Conservation (phyloP, 2,888 invertebrate genomes). For the Troides helena region DNA sequence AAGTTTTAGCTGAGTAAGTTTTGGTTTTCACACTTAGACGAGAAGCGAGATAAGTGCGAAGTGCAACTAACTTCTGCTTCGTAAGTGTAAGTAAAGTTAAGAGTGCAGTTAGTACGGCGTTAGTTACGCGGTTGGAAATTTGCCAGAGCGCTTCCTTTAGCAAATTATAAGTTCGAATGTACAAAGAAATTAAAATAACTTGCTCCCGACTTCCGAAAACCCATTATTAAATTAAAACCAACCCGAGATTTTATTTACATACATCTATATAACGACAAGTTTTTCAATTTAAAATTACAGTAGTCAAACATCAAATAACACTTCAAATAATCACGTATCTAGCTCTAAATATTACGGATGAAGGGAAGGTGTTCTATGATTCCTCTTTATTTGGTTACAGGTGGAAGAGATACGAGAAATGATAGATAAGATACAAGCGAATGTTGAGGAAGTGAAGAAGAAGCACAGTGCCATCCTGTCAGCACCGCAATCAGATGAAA, state of each 20-base stretch:
- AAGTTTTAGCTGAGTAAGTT: slow-evolving; percentile 13
- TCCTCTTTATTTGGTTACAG: slow-evolving; percentile 69
- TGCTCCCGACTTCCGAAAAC: slow-evolving; percentile 7
- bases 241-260: slow-evolving; percentile 6
- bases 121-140: slow-evolving; percentile 46
- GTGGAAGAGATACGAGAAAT: slow-evolving; percentile 99
- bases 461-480: slow-evolving; percentile 99
- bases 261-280: too few species aligned
- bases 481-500: slow-evolving; percentile 99
- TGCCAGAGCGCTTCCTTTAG: slow-evolving; percentile 48
- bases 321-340: too few species aligned
- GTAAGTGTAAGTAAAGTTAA: slow-evolving; percentile 26
- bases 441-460: slow-evolving; percentile 99
- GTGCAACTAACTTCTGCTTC: slow-evolving; percentile 27
- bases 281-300: too few species aligned
- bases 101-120: slow-evolving; percentile 32
- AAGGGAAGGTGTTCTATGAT: too few species aligned
- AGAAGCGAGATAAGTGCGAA: slow-evolving; percentile 25
- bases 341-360: too few species aligned
- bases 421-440: slow-evolving; percentile 99
- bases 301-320: too few species aligned
- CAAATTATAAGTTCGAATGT: slow-evolving; percentile 45
- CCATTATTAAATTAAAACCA: slow-evolving; percentile 12
- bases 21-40: slow-evolving; percentile 25
- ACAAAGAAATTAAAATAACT: slow-evolving; percentile 34